Base-by-base conservation (phyloP, 2,113 vertebrate genomes). In the Malurus melanocephalus region DNA sequence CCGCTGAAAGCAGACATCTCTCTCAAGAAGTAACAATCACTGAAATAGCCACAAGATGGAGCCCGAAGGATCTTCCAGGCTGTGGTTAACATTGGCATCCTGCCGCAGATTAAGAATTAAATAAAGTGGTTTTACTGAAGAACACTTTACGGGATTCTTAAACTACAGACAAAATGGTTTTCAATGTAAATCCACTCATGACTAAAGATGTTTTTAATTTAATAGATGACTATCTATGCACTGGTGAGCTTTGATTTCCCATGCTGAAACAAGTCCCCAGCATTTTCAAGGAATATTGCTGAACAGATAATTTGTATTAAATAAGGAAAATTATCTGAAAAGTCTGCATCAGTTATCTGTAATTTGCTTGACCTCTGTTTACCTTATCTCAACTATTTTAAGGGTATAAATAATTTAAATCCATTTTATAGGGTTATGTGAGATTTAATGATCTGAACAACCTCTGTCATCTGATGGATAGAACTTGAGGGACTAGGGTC, bases 41-140 rank as follows among this genome's bases (percentile, higher is more conserved):
- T 57, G 38, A 83, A 77, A n/a, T 24, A 65, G 28, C 93, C 91
- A 93, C 93, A 74, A 93, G 95, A 75, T 93, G 93, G 91, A 96
- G 89, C 91, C 49, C 65, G 42, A 83, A 85, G 69, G 89, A 85
- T 40, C 91, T 59, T 43, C 3, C 4, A 89, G 57, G 10, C 1
- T 0, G 14, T 13, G 19, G 28, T 56, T 83, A 67, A 42, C 4
- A 4, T 40, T 32, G n/a, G 22, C 16, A 23, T 52, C 8, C 49
- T 49, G 26, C 74, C 60, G 56, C 27, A 33, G 46, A 38, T 19
- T 33, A 42, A 61, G 30, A 66, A 10, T 16, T 26, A 51, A 82
- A 52, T 24, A n/a, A 7, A 2, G 1, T 4, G 1, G 3, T 49
- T 65, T 80, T 55, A 69, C 11, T 2, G 1, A 64, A 65, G 49